Evolutionary conservation across 2,797 vertebrate species (phyloP), one percentile per base, ranked within the genome.

Genomic region (Toxotes lorentzi): DNA sequence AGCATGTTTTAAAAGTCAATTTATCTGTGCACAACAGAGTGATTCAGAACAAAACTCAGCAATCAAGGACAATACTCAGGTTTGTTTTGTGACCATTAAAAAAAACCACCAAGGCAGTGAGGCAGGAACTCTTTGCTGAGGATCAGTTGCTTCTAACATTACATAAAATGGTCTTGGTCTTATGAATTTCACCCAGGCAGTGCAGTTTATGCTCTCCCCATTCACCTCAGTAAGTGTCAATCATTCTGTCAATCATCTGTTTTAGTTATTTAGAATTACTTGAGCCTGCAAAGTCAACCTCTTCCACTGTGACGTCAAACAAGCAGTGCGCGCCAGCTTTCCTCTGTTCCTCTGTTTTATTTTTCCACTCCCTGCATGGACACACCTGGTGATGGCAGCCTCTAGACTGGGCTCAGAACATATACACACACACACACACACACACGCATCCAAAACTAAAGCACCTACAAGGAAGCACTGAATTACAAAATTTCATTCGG

Each of bases 331-430:
- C 69, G 76, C 63, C 76, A 73, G 85, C 66, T 78, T 68, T 65
- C 54, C 56, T 82, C 76, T 63, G 14, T 60, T 66, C 40, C 61
- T 63, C 27, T 32, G 59, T 79, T 82, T 77, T 86, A 72, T 70
- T 91, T 90, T 87, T 81, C 83, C 77, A 85, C 76, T 73, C 21
- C 56, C 54, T 56, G 34, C 78, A 70, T 76, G 71, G 78, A 66
- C 76, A 83, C 83, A 81, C 83, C 76, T 87, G 83, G 64, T 70
- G 57, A 78, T 72, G 67, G 47, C 66, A 78, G 35, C 80, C 17
- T 4, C 32, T 59, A 53, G 59, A 86, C 66, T 45, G 65, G 65
- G 63, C 79, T 70, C 43, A 27, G 50, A 54, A 65, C 38, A 58
- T 72, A 58, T 72, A 58, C 43, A 56, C 51, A 59, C 24, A 27